Base-by-base conservation (phyloP, 2,113 vertebrate species). In the Ammospiza nelsoni region DNA sequence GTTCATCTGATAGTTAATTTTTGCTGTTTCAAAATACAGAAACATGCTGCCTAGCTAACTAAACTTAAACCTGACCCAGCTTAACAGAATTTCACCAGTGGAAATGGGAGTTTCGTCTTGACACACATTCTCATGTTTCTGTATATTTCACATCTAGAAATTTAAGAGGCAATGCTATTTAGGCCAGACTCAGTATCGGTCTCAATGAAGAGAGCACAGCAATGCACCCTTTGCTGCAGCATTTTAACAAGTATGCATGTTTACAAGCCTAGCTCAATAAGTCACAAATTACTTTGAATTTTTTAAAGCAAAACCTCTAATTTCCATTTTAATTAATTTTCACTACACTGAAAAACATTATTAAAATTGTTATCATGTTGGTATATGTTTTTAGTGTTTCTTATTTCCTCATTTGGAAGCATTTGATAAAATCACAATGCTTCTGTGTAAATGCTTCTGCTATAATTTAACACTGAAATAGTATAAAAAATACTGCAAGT, bases 11-110 rank as follows among this genome's bases (percentile, higher is more conserved):
- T 63, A 27, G 87, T 63, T 91, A 80, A 49, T 80, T 93, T 85
- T 74, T 93, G 92, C 90, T 93, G 85, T 86, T 93, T 93, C 79
- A 86, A 93, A 66, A 65, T 74, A 94, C 55, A 96, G 92, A 96
- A 96, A 94, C 85, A 90, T 52, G 61, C 63, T 74, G 90, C n/a
- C 51, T 83, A 86, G 72, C 59, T 81, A 94, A 73, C 43, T 85
- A 84, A 77, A 89, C 65, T 76, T 87, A 68, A 92, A 72, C n/a
- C 22, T 88, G 51, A 91, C 63, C 75, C 61, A 93, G 48, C 85
- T 77, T 63, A 92, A 88, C 52, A 95, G 85, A 93, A 93, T 65
- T 93, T 95, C 82, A 84, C 27, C 92, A 94, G 85, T 81, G 59
- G 85, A 95, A 94, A 95, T 77, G 20, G 68, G 55, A 92, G 59